Evolutionary conservation across 2,797 vertebrate genomes (phyloP).

Genomic region (Falco naumanni): DNA sequence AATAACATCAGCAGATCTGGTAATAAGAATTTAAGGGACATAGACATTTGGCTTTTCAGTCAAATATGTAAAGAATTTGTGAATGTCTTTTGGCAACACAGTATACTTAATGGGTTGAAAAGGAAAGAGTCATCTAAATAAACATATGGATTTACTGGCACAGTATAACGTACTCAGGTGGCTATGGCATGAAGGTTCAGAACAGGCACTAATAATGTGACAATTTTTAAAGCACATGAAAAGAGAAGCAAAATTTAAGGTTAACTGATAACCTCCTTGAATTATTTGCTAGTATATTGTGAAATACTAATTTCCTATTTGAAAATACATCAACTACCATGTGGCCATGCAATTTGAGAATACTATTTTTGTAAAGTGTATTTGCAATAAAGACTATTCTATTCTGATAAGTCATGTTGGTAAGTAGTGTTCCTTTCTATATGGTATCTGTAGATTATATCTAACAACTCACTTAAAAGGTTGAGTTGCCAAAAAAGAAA

Average conservation of each 20-base stretch:
- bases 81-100: neutral
- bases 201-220: neutral
- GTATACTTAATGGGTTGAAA: neutral
- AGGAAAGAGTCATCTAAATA: neutral
- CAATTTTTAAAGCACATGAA: neutral
- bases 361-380: neutral
- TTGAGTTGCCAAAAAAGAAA: neutral
- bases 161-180: neutral
- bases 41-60: neutral
- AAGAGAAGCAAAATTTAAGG: neutral
- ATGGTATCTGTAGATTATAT: neutral
- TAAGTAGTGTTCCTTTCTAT: neutral
- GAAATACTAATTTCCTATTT: neutral
- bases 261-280: neutral
- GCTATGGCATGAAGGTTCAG: neutral
- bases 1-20: neutral
- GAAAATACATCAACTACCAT: neutral
- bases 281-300: neutral
- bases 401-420: neutral
- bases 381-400: neutral
- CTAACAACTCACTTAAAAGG: neutral
- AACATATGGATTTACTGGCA: neutral
- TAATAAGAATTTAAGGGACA: neutral
- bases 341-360: neutral
- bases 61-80: neutral